Evolutionary conservation across 1,140 invertebrate species (phyloP), one percentile per base, ranked within the genome.

Genomic region (Chlorops oryzae): DNA sequence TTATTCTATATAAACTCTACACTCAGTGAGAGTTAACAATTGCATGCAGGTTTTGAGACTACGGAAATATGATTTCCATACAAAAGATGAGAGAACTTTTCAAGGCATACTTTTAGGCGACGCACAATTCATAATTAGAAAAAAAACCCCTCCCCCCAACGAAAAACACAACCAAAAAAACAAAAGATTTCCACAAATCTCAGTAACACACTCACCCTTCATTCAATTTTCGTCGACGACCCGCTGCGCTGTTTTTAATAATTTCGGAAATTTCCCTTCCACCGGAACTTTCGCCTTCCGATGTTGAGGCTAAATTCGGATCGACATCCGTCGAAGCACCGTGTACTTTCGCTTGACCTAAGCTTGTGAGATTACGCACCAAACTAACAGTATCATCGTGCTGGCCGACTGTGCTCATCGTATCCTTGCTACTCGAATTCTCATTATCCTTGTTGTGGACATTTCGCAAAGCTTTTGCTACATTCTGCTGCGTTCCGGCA

Each of bases 201-300:
- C 4, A 15, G 12, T 7, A n/a, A n/a, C 24, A 23, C n/a, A 58
- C 57, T 59, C 50, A 59, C 57, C 57, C 54, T 34, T 56, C 54
- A 37, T 56, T 59, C 18, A 55, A 28, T 49, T 68, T 70, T 44
- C 74, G 64, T 37, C 74, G 61, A 45, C 71, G 62, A 13, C 69
- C 64, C 13, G 73, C 62, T 5, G 74, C 73, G 50, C 78, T 76
- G 51, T 77, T 78, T 45, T 73, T 70, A 47, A 80, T 78, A 27
- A 81, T 79, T 32, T 74, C 72, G 38, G 72, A 73, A 24, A 80
- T 75, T 57, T 81, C 80, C n/a, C 75, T 59, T 23, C 78, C 78
- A 4, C 77, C 78, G 0, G 77, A 79, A 50, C 75, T 78, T 55
- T 80, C 78, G 24, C 75, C 75, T 47, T 79, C 78, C 10, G 75